Evolutionary conservation across 2,113 vertebrate genomes (phyloP).

Genomic region (Candoia aspera): DNA sequence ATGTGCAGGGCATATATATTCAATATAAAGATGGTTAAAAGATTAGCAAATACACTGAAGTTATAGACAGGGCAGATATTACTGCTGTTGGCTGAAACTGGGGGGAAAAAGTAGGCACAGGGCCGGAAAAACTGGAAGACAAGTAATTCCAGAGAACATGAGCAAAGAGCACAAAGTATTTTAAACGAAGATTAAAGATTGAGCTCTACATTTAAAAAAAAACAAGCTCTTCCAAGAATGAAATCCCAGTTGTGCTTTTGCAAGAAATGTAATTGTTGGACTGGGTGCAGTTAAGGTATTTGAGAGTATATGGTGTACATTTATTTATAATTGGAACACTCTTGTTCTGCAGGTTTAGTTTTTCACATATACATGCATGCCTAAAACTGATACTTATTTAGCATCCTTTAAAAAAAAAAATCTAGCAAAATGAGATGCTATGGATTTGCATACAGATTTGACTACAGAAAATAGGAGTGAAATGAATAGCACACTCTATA

Average conservation of each 20-base stretch:
- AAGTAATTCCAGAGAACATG: background rate
- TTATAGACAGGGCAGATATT: background rate
- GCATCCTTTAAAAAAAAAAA: slow-evolving; percentile 75
- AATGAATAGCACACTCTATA: slow-evolving; percentile 87
- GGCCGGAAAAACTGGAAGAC: background rate
- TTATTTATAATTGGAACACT: slow-evolving; percentile 50
- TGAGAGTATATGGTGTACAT: slow-evolving; percentile 52
- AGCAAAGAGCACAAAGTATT: background rate
- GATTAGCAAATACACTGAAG: background rate
- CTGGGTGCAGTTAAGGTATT: background rate
- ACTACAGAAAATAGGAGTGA: slow-evolving; percentile 86
- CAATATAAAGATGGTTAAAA: background rate
- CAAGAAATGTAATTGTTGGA: background rate
- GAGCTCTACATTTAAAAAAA: background rate
- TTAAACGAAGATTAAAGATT: background rate
- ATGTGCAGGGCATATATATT: background rate
- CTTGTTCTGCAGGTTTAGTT: slow-evolving; percentile 61
- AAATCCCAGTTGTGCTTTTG: background rate
- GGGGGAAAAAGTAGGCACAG: background rate
- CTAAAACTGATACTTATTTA: slow-evolving; percentile 70
- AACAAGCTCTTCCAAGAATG: background rate
- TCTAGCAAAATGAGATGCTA: slow-evolving; percentile 84
- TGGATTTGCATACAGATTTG: slow-evolving; percentile 90
- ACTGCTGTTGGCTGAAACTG: background rate
- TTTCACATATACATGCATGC: no score